Evolutionary conservation across 2,888 invertebrate genomes (phyloP), one percentile per base, ranked within the genome.

Genomic region (Galeopsomyia nigrocyanea): DNA sequence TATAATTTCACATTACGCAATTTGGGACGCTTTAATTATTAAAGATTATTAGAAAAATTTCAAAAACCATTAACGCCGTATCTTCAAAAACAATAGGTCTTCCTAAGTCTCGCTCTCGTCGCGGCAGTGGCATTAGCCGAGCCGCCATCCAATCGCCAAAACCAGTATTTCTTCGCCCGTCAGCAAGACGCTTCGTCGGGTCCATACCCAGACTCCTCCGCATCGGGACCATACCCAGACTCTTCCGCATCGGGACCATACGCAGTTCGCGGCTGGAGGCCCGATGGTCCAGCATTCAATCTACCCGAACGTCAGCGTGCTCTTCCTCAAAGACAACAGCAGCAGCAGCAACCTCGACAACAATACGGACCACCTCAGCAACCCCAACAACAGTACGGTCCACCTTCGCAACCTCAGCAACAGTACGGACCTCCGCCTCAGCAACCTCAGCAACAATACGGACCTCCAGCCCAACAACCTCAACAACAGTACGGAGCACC

Each of bases 201-300:
- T 26, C 26, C 26, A 26, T 26, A 26, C 5, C 26, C 26, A 26
- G 26, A 26, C 5, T 26, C 26, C 26, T 26, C 78, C 2, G 80
- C 76, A 10, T 79, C 80, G 0, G 85, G 84, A 7, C 87, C 88
- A 3, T 89, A 89, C 74, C 73, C 80, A 22, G 26, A 26, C 5
- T 26, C 26, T 5, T 26, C 78, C 2, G 80, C 76, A 10, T 79
- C 80, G 0, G 85, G 84, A 7, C 87, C 88, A 3, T 89, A 89
- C 74, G n/a, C n/a, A n/a, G 79, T 88, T 3, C 84, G 88, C 16
- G 88, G 87, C 46, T 88, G 87, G 87, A 84, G 80, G 73, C 89
- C 89, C 26, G 79, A 83, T 14, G 88, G 89, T 16, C 86, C 87
- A 58, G 78, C 85, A 1, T 88, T 89, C 68, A 82, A 85, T 70